Conservation (phyloP, 1,140 invertebrate species). For the Paralvinella palmiformis region DNA sequence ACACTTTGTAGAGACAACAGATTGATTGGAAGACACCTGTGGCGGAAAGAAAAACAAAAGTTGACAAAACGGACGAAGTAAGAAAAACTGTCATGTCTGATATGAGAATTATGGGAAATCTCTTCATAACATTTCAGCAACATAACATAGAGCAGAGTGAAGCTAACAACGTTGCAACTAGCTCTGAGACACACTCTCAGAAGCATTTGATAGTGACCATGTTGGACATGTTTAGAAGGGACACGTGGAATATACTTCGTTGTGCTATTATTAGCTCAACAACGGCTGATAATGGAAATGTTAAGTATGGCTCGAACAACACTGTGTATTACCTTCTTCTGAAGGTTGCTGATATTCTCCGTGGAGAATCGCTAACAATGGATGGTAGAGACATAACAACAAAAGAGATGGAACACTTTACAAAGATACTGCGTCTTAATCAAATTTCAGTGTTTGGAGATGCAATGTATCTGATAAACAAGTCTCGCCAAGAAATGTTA, state of each 20-base stretch:
- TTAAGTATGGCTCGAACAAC: neutral
- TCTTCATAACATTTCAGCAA: neutral
- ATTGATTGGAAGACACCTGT: no score
- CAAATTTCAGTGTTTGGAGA: neutral
- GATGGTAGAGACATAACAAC: neutral
- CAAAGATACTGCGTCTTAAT: neutral
- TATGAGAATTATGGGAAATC: neutral
- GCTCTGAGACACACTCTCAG: no score
- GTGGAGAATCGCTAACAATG: neutral
- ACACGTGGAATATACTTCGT: no score
- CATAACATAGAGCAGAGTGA: neutral
- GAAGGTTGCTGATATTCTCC: neutral
- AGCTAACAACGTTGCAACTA: neutral
- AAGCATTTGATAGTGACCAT: no score
- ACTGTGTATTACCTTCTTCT: neutral
- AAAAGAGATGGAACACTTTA: neutral
- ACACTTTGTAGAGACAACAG: no score
- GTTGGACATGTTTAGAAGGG: no score
- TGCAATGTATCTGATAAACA: neutral
- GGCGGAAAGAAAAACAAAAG: neutral
- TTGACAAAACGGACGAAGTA: neutral
- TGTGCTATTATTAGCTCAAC: no score
- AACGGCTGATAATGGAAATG: neutral
- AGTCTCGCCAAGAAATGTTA: neutral
- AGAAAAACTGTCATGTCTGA: neutral